Base-by-base conservation (phyloP, 2,113 vertebrate species). In the Psittacara wagleri region DNA sequence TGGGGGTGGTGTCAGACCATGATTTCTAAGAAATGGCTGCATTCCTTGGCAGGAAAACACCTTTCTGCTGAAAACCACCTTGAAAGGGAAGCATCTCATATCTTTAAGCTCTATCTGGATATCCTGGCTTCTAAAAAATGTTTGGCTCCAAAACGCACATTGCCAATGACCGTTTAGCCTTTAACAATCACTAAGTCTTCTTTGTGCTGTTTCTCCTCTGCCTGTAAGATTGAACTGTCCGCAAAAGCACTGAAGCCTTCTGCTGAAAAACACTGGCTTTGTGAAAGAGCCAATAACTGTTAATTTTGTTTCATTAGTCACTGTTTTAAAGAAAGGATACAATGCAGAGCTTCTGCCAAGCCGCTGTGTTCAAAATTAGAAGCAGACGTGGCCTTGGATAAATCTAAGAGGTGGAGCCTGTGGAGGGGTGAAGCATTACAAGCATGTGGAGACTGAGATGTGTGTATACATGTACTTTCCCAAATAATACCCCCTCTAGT, bases 251-350 rank as follows among this genome's bases (percentile, higher is more conserved):
- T 4, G 1, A 78, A 86, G 62, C 63, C 61, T 62, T 93, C 78
- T 80, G 37, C 86, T 83, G 83, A 92, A 83, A 92, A 79, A 62
- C 73, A 49, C 63, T 43, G 61, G 69, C 43, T 63, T 78, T 84
- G 84, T 84, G 82, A 86, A 90, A 85, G 57, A 89, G 52, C 46
- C 94, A 68, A 17, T 35, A 72, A n/a, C 72, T 95, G 63, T 69
- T 84, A 86, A 87, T 95, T 92, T 70, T 1, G 9, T 81, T 94
- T 88, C 80, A 72, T 95, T 94, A 91, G 87, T 77, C 35, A 7
- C 73, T 83, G 54, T 92, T 94, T 92, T 93, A 92, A 92, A 87
- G 81, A 92, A 92, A 84, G 62, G 78, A 48, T 73, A 83, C 67
- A 84, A 95, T 77, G 68, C 43, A 69, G 57, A 87, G 54, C 83